Evolutionary conservation across 2,113 vertebrate species (phyloP).

Genomic region (Bolborhynchus lineola): DNA sequence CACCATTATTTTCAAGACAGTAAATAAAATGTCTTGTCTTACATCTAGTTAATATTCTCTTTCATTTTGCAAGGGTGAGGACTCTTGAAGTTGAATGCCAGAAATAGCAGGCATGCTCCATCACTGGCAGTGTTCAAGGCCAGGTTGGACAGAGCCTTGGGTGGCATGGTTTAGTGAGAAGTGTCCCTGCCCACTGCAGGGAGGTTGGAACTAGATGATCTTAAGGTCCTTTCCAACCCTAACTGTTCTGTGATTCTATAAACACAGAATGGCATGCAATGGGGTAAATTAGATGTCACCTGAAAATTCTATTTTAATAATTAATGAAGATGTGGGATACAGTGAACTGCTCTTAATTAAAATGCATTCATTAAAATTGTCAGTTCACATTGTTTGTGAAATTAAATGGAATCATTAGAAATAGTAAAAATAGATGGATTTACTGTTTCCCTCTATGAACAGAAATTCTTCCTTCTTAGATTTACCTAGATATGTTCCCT

Average conservation of each 20-base stretch:
- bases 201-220: no score
- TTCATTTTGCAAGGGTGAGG: not conserved
- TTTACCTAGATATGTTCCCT: not conserved
- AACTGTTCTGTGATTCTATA: not conserved
- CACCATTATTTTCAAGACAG: not conserved
- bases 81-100: not conserved
- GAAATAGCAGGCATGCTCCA: not conserved
- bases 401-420: not conserved
- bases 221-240: no score
- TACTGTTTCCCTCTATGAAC: not conserved
- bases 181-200: no score
- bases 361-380: not conserved
- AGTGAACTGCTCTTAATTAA: not conserved
- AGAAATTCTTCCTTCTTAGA: not conserved
- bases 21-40: not conserved
- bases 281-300: not conserved
- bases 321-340: not conserved
- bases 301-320: not conserved
- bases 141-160: no score
- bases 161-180: no score
- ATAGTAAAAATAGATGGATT: not conserved
- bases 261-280: not conserved
- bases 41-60: not conserved
- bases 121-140: no score
- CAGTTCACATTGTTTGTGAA: not conserved